A percentile compares a stretch with the other conserved stretches of the same genome.
phyloP scores from a whole-genome alignment of 2,113 vertebrate species.

The Odontophorus gujanensis region DNA sequence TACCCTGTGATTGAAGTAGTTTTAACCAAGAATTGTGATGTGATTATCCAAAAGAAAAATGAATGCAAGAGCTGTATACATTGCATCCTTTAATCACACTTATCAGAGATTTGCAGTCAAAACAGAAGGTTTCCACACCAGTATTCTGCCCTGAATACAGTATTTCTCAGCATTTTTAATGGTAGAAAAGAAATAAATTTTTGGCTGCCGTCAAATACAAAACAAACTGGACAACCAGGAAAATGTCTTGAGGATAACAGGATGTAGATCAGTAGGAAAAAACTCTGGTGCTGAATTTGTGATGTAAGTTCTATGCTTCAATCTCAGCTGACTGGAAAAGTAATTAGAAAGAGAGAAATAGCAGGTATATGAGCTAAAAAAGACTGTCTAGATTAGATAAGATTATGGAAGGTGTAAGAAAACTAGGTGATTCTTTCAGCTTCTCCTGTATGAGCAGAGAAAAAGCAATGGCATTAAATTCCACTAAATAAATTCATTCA shows the following conservation, averaged over 20 bases:
- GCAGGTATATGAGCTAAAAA: not conserved
- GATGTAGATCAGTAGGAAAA: not conserved
- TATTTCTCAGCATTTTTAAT: not conserved
- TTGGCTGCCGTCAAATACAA: not conserved
- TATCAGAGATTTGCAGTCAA: not conserved
- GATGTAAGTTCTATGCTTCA: not conserved
- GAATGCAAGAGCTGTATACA: not conserved
- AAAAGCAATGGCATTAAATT: not conserved
- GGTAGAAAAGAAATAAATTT: not conserved
- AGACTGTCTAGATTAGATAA: not conserved
- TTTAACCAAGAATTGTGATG: not conserved
- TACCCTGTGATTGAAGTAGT: not conserved
- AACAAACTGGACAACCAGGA: not conserved
- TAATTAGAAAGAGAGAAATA: not conserved
- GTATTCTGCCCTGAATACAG: not conserved
- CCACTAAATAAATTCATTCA: not conserved
- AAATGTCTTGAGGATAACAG: not conserved
- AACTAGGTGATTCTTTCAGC: not conserved
- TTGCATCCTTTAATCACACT: not conserved
- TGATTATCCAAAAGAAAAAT: not conserved
- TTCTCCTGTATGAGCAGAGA: not conserved
- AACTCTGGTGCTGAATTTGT: not conserved
- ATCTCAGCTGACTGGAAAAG: not conserved
- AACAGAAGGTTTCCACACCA: not conserved
- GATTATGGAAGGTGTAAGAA: not conserved